Base-by-base conservation (phyloP, 2,888 invertebrate genomes). In the Rapana venosa region DNA sequence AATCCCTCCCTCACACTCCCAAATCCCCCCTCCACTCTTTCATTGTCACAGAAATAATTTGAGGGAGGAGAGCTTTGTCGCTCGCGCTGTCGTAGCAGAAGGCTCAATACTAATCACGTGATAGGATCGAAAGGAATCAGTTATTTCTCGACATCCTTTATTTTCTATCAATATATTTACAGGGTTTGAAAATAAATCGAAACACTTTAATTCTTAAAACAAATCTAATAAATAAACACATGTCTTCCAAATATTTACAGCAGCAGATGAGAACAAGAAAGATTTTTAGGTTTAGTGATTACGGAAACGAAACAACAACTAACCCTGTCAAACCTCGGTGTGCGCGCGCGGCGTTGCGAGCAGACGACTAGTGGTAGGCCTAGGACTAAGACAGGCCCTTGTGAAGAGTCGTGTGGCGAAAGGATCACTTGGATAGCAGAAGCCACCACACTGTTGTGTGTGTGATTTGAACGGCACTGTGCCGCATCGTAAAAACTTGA, bases 81-180 rank as follows among this genome's bases (percentile, higher is more conserved):
- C 85, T 86, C 86, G 30, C 77, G 70, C 88, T 36, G 35, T 86
- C 86, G 85, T 74, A 89, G 89, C 89, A 89, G 89, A 89, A 86
- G 79, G 89, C 89, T 89, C 79, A 58, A 77, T 83, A 83, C 56
- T 30, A 58, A 70, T 86, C 89, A 86, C 89, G 89, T 89, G 89
- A 86, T 47, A 32, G 22, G 5, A 2, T 30, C 86, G 86, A 86
- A 86, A 66, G 86, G 86, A 32, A 22, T 26, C 47, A 47, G 47
- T 47, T 47, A 47, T 47, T 47, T 47, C 47, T 47, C 47, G 47
- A 47, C 47, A 47, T 47, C 30, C 0, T 0, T 20, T 30, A 61
- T 66, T 86, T 86, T 26, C 85, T 61, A 13, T 35, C 61, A 66
- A 22, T 61, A 8, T 84, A n/a, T 84, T 56, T 30, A 30, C 30